Evolutionary conservation across 2,113 vertebrate species (phyloP), one percentile per base, ranked within the genome.

Genomic region (Psettodes erumei): DNA sequence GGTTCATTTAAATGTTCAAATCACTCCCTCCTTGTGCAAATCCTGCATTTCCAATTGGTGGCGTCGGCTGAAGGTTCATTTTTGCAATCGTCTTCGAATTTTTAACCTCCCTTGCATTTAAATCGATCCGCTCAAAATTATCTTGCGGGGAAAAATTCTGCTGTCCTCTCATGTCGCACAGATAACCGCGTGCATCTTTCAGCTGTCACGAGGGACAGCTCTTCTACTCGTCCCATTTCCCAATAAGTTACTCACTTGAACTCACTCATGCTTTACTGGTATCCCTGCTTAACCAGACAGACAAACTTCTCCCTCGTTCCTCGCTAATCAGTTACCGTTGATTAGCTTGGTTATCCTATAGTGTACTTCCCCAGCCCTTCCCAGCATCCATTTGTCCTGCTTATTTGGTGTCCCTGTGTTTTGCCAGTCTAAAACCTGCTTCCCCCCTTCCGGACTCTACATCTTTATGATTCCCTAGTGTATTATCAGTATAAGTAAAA

Each of bases 331-430:
- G 13, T 66, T 37, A 33, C 27, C 1, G 4, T 51, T 66, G 63
- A 74, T 84, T 75, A 64, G 56, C 69, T 55, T 42, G 25, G 62
- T 83, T 82, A 82, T 76, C 77, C 74, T 66, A 51, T 72, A 69
- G 70, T 76, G 27, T 79, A 69, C 73, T 71, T 62, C 65, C 81
- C 68, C 30, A 55, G 59, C 75, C 74, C 75, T 54, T 83, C 77
- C 88, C 77, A 84, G 64, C 89, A 86, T 86, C 81, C 80, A 84
- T 84, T 83, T 88, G 80, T 82, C 84, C 85, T 85, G 86, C 84
- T 91, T 90, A 79, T 83, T 71, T 91, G 78, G 81, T 79, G 78
- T 88, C 65, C 79, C 56, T 85, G 61, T 64, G 3, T 85, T 76
- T 64, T 80, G 70, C 40, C 47, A 84, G 78, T 77, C 63, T 63